A percentile compares a stretch with the other conserved stretches of the same genome.
These are phyloP conservation scores for Amphiura filiformis DNA, from an alignment of 35 echinoderm and acorn worm species.

Conservation along the genomic window DNA sequence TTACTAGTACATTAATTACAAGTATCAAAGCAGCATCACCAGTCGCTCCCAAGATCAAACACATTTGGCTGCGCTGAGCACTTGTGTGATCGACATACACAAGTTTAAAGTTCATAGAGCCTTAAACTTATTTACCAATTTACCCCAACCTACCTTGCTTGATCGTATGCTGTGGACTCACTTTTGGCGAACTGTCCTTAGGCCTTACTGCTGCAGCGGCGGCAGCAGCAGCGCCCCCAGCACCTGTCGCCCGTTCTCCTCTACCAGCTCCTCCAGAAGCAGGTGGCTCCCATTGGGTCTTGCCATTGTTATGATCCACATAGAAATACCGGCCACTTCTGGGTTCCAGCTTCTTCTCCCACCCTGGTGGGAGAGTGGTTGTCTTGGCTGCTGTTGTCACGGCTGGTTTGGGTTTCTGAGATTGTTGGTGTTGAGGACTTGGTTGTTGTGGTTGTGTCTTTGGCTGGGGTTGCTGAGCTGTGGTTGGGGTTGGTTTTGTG, in stretches of 20 bases:
- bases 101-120: too few relatives aligned
- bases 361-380: slow-evolving; percentile 58
- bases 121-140: too few relatives aligned
- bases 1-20: too few relatives aligned
- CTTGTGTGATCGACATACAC: too few relatives aligned
- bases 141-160: not conserved
- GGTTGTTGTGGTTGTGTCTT: not conserved
- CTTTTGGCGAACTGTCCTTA: not conserved
- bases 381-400: not conserved
- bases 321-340: slow-evolving; percentile 72
- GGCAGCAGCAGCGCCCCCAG: not conserved
- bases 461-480: slow-evolving; percentile 5
- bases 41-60: too few relatives aligned
- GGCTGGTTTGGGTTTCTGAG: not conserved
- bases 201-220: not conserved
- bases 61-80: too few relatives aligned
- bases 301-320: slow-evolving; percentile 69
- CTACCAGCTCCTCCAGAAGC: not conserved
- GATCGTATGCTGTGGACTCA: not conserved
- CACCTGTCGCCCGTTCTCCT: not conserved
- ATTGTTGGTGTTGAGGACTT: not conserved
- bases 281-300: slow-evolving; percentile 71
- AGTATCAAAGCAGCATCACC: too few relatives aligned
- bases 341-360: slow-evolving; percentile 75
- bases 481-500: slow-evolving; percentile 15